Evolutionary conservation across 2,797 vertebrate genomes (phyloP), one percentile per base, ranked within the genome.

Genomic region (Threskiornis aethiopicus): DNA sequence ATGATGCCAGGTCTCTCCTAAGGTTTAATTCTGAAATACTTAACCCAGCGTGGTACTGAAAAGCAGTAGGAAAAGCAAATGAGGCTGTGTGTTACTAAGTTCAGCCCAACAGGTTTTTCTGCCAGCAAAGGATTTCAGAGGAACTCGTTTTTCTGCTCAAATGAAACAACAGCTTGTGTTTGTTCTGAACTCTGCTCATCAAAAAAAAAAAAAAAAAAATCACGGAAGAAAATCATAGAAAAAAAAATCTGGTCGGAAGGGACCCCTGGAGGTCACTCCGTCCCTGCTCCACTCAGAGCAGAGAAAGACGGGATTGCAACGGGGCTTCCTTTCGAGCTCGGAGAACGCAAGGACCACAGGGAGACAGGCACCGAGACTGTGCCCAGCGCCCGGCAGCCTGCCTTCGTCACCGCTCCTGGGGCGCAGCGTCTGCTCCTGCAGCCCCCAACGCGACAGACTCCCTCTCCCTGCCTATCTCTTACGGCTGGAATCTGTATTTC

Each of bases 91-190:
- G 71, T 39, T 82, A 82, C 28, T 1, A 6, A 62, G 72, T 51
- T 93, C 66, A 92, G 66, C n/a, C 78, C 67, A 66, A 84, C 47
- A 59, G 37, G 86, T 67, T 89, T 83, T 92, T 83, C 77, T 82
- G 72, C 19, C 81, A 94, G 84, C 51, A 88, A 89, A 90, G 13
- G 13, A 80, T 76, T 85, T 87, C 81, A 52, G 75, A 67, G 39
- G 78, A 94, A 83, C 47, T 89, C 6, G 20, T 69, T 93, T 89
- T 79, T 70, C 78, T 66, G 66, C 35, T 87, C 55, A 84, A 89
- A 66, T 72, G 46, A 90, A 77, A 81, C 31, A 90, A 65, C 52
- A 84, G 71, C 37, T 91, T 84, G 44, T 80, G 57, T 87, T 72
- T 57, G 90, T 82, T 81, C 86, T 89, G 13, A 92, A 59, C 47